Evolutionary conservation across 2,888 invertebrate species (phyloP).

Genomic region (Mesorhabditis spiculigera): DNA sequence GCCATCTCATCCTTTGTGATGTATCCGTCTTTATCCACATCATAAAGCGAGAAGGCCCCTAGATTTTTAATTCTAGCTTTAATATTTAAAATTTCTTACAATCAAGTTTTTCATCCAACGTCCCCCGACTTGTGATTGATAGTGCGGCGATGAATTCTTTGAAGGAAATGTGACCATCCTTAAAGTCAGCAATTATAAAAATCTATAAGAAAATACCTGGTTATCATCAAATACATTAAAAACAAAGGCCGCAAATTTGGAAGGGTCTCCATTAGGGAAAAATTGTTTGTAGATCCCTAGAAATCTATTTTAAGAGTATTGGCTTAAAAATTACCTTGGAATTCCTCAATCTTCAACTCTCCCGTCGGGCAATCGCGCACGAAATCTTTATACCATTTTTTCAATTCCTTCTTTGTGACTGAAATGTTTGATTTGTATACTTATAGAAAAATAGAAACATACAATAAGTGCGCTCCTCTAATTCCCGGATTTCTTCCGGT

Average conservation of each 20-base stretch:
- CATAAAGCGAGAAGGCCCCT: constrained; percentile 64
- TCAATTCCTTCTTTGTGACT: constrained; percentile 60
- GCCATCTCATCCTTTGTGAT: constrained; percentile 60
- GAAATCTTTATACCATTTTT: constrained; percentile 63
- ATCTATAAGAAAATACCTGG: constrained; percentile 70
- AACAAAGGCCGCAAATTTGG: constrained; percentile 94
- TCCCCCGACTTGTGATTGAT: constrained; percentile 58
- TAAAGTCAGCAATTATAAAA: constrained; percentile 8
- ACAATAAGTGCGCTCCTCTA: constrained; percentile 55
- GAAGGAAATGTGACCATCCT: constrained; percentile 54
- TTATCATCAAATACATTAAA: constrained; percentile 98
- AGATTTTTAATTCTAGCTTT: constrained; percentile 16
- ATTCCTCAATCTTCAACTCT: constrained; percentile 59
- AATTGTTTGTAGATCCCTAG: constrained; percentile 80
- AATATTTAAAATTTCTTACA: constrained; percentile 34
- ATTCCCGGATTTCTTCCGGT: constrained; percentile 44
- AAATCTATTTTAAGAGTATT: constrained; percentile 64
- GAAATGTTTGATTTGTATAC: constrained; percentile 31
- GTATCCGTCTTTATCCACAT: constrained; percentile 63
- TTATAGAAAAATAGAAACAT: constrained; percentile 2
- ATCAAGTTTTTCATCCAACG: constrained; percentile 57
- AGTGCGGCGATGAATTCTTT: constrained; percentile 58
- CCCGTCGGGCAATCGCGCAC: constrained; percentile 63
- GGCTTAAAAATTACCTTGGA: constrained; percentile 33
- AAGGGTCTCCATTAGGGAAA: constrained; percentile 97